These are phyloP conservation scores for Potorous gilbertii DNA, from an alignment of 2,797 vertebrate genomes.

Conservation along the genomic window DNA sequence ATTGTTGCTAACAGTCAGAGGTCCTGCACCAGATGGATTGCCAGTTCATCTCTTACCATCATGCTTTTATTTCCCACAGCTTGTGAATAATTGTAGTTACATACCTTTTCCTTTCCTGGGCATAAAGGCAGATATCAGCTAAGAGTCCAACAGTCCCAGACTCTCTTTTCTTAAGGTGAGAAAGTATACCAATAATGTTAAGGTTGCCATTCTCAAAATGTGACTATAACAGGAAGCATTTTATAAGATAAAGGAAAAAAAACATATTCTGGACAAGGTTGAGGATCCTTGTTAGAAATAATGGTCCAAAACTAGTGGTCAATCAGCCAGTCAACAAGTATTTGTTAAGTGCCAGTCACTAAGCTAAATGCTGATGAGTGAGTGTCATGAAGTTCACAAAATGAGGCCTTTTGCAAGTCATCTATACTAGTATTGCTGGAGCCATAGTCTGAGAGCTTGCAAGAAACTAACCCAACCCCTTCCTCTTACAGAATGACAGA, in stretches of 20 bases:
- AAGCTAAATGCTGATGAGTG: not conserved
- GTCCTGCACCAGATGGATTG: not conserved
- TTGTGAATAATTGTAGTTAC: not conserved
- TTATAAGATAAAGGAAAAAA: not conserved
- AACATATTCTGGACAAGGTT: not conserved
- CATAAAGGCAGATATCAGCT: not conserved
- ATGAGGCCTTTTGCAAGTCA: not conserved
- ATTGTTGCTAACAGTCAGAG: not conserved
- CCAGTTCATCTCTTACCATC: not conserved
- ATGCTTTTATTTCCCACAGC: not conserved
- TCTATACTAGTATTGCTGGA: no score
- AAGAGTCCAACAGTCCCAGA: not conserved
- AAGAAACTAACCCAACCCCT: not conserved
- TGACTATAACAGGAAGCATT: not conserved
- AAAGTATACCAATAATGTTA: not conserved
- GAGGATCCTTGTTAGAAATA: not conserved
- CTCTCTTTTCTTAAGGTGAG: not conserved
- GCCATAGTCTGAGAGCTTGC: not conserved
- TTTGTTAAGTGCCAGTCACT: not conserved
- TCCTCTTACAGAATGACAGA: not conserved
- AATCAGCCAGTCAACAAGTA: not conserved
- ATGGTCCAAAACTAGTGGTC: not conserved
- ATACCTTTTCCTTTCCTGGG: not conserved
- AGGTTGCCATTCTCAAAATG: not conserved
- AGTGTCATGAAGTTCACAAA: not conserved